Evolutionary conservation across 2,797 vertebrate species (phyloP), one percentile per base, ranked within the genome.

Genomic region (Tinamus major): DNA sequence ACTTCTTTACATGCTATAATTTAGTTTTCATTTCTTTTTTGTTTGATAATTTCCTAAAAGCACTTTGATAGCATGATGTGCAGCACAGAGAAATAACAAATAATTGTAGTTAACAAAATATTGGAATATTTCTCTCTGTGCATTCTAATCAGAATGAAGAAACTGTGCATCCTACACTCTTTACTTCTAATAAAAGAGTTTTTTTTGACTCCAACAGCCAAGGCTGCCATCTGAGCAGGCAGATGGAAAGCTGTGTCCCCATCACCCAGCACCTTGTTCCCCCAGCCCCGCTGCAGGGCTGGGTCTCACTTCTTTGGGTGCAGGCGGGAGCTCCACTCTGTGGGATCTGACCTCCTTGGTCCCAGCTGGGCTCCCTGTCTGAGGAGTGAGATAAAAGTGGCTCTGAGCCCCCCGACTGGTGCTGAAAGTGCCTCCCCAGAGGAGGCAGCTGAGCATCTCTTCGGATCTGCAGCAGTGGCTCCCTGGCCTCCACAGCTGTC

Each of bases 201-300:
- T 42, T 83, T 87, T 37, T 35, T 49, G 41, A 13, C 24, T 58
- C 46, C 3, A 1, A 3, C 10, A 6, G 27, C 4, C 0, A 59
- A 44, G 41, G 64, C 61, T 79, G 79, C 16, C 1, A 1, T 33
- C 51, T 19, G 23, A 61, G 3, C 18, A 53, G 61, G 44, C 56
- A 41, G 56, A 35, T 58, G 7, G 2, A 48, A 70, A 58, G 51
- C 56, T 53, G 8, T 1, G 0, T n/a, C 21, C 49, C 48, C 44
- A 5, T 46, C 41, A 3, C 41, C 23, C 10, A 0, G 0, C 1
- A 14, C 16, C 5, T 8, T 2, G 5, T 9, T 76, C 2, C 6
- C 29, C 39, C 1, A 0, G n/a, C 33, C n/a, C 5, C 1, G 18
- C 2, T 10, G 51, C 0, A 0, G 35, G 46, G 13, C 63, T 13